Evolutionary conservation across 2,113 vertebrate species (phyloP).

Genomic region (Hippocampus zosterae): DNA sequence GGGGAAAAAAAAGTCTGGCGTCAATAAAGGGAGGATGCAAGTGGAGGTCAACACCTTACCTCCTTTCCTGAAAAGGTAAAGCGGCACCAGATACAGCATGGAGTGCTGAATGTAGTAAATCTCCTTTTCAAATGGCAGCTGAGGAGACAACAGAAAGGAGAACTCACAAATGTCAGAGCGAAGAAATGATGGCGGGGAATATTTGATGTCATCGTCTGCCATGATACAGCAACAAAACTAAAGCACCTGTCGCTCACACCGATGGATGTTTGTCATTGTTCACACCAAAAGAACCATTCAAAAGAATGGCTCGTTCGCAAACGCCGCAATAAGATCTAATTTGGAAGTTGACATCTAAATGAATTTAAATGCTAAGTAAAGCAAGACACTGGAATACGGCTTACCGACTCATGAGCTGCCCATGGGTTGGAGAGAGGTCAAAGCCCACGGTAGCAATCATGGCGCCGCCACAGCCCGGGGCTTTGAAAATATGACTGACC

Average conservation of each 20-base stretch:
- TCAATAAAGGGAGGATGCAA: not conserved
- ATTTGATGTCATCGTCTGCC: not conserved
- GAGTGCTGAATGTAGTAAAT: conserved; percentile 97
- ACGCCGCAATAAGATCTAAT: too few relatives aligned
- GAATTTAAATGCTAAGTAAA: too few relatives aligned
- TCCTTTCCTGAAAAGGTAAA: conserved; percentile 95
- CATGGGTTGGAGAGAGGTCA: too few relatives aligned
- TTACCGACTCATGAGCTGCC: too few relatives aligned
- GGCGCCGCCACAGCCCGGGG: too few relatives aligned
- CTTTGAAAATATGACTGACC: too few relatives aligned
- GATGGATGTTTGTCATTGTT: too few relatives aligned
- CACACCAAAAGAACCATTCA: too few relatives aligned
- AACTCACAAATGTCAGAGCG: not conserved
- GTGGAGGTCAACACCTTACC: conserved; percentile 71
- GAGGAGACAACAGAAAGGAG: conserved; percentile 30
- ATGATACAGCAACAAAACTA: not conserved
- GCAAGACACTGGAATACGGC: too few relatives aligned
- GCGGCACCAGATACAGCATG: conserved; percentile 93
- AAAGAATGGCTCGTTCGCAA: too few relatives aligned
- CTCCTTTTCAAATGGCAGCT: conserved; percentile 96
- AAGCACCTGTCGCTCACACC: not conserved
- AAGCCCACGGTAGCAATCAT: too few relatives aligned
- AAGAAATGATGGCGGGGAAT: not conserved
- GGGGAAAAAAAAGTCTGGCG: not conserved
- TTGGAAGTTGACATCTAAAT: too few relatives aligned